Percentiles rank a stretch among this genome's conserved stretches.
Conservation (phyloP, 2,113 vertebrate genomes). For the Numenius arquata region DNA sequence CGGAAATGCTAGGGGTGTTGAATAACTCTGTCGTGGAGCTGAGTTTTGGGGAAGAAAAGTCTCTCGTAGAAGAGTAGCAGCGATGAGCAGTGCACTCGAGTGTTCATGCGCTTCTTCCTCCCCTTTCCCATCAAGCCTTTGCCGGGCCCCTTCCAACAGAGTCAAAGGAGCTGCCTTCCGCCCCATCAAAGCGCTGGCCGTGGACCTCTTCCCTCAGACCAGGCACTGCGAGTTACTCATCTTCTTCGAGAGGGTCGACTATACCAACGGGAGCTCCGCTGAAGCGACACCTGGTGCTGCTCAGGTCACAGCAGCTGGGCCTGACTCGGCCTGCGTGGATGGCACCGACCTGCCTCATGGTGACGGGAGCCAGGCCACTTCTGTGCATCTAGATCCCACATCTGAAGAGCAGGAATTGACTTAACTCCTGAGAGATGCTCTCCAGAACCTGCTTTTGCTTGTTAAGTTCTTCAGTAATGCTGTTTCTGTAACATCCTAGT, state of each 20-base stretch:
- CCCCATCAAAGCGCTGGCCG: slow-evolving; percentile 83
- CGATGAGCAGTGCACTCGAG: background rate
- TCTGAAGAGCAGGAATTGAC: background rate
- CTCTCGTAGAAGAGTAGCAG: background rate
- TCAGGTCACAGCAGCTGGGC: rapidly evolving
- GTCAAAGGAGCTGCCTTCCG: slow-evolving; percentile 88
- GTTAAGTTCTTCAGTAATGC: background rate
- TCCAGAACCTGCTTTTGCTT: background rate
- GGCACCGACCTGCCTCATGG: rapidly evolving
- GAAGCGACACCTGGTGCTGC: background rate
- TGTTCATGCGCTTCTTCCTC: background rate
- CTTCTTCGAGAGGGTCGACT: slow-evolving; percentile 85
- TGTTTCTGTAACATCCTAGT: background rate
- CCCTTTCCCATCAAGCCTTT: slow-evolving; percentile 69
- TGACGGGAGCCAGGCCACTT: rapidly evolving
- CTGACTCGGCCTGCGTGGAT: rapidly evolving
- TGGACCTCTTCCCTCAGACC: slow-evolving; percentile 97
- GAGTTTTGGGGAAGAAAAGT: background rate
- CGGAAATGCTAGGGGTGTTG: background rate
- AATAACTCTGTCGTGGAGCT: background rate
- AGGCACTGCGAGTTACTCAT: slow-evolving; percentile 90
- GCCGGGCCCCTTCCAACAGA: slow-evolving; percentile 92
- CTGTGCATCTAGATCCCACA: rapidly evolving
- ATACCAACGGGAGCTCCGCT: background rate
- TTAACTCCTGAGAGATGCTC: background rate